Evolutionary conservation across 2,797 vertebrate species (phyloP).

Genomic region (Crypturellus tataupa): DNA sequence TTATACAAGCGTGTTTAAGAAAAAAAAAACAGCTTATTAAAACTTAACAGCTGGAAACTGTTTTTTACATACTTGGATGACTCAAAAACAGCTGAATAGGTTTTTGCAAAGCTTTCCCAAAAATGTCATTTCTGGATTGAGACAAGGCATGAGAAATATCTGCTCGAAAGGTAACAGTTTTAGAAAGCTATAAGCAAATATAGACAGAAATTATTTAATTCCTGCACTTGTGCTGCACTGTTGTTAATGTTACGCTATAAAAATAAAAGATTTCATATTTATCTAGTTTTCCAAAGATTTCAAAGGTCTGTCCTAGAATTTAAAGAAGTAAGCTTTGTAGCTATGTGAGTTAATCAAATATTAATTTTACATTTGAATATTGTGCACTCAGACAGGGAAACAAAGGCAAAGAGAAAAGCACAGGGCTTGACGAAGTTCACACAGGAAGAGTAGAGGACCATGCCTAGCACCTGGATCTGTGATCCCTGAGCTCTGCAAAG

Average conservation of each 20-base stretch:
- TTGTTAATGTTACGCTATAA: background rate
- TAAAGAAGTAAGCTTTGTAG: conserved; percentile 42
- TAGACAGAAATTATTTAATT: conserved; percentile 65
- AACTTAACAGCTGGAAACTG: conserved; percentile 85
- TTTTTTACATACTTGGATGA: conserved; percentile 82
- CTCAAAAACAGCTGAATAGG: conserved; percentile 80
- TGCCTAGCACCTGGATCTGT: background rate
- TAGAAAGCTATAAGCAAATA: conserved; percentile 57
- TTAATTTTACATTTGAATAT: conserved; percentile 43
- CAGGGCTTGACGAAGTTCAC: background rate
- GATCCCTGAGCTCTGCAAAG: background rate
- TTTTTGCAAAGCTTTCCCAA: conserved; percentile 76
- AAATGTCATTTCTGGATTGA: conserved; percentile 81
- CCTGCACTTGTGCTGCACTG: background rate
- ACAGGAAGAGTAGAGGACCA: background rate
- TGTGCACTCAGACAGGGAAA: conserved; percentile 41
- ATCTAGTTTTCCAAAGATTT: conserved; percentile 43
- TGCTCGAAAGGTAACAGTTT: conserved; percentile 72
- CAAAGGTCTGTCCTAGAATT: conserved; percentile 10
- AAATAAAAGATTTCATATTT: conserved; percentile 43
- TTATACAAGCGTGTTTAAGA: conserved; percentile 77
- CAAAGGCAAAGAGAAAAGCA: background rate
- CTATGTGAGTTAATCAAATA: conserved; percentile 32
- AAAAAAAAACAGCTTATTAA: conserved; percentile 78
- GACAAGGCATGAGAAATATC: conserved; percentile 78